These are phyloP conservation scores for Trichonephila inaurata DNA, from an alignment of 1,140 invertebrate genomes.

Conservation along the genomic window DNA sequence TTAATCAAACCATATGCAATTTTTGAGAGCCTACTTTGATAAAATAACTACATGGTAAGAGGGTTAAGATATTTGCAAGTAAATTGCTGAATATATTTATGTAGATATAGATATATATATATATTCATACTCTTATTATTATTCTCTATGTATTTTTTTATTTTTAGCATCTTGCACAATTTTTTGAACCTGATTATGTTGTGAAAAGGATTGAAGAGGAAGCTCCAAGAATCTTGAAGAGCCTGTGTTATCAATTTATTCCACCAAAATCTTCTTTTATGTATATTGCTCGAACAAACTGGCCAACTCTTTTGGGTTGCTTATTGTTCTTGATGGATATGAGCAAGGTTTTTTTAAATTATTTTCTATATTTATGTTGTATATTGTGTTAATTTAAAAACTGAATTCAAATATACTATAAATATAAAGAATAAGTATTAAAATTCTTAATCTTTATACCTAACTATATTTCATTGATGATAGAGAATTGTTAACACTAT, in stretches of 20 bases:
- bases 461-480: too few species aligned
- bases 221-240: slow-evolving; percentile 52
- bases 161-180: slow-evolving; percentile 31
- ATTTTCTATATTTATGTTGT: not conserved
- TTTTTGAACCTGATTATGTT: slow-evolving; percentile 39
- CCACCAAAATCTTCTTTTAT: slow-evolving; percentile 42
- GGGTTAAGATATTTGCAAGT: not conserved
- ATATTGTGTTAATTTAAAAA: too few species aligned
- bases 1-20: too few species aligned
- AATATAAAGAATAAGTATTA: too few species aligned
- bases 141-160: not conserved
- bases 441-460: too few species aligned
- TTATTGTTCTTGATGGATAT: slow-evolving; percentile 57
- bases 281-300: slow-evolving; percentile 48
- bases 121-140: not conserved
- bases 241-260: slow-evolving; percentile 59
- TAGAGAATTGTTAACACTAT: too few species aligned
- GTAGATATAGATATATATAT: not conserved
- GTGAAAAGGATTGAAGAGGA: slow-evolving; percentile 61
- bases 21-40: too few species aligned
- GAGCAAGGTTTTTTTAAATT: not conserved
- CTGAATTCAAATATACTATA: too few species aligned
- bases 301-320: slow-evolving; percentile 46
- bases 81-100: not conserved
- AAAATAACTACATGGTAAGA: too few species aligned